A percentile compares a stretch with the other conserved stretches of the same genome.
Evolutionary conservation across 2,113 vertebrate species (phyloP).

Genomic region (Cervus canadensis): DNA sequence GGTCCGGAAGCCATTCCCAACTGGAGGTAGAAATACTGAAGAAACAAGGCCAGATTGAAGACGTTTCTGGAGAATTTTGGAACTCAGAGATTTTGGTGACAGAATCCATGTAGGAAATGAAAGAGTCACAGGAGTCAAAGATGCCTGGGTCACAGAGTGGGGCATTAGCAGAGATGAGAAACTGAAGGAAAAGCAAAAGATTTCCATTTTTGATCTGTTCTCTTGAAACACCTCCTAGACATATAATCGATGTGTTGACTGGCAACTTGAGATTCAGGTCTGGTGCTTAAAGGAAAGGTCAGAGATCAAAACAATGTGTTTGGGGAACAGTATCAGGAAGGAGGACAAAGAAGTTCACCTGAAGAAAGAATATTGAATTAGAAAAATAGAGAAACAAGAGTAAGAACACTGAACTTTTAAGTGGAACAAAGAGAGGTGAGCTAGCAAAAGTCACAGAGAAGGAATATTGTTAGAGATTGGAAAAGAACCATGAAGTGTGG

Average conservation of each 20-base stretch:
- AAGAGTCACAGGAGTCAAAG: neutral
- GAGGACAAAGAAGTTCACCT: neutral
- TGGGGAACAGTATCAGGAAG: neutral
- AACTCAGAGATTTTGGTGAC: neutral
- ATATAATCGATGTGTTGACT: neutral
- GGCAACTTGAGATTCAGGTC: neutral
- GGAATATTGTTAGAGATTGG: neutral
- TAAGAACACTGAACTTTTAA: neutral
- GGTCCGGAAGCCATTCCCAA: neutral
- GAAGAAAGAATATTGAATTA: neutral
- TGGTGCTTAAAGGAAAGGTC: neutral
- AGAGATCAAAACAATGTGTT: neutral
- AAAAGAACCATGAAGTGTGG: neutral
- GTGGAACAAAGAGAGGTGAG: neutral
- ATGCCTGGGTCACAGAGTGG: neutral
- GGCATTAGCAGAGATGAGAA: neutral
- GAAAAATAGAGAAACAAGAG: neutral
- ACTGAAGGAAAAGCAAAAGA: neutral
- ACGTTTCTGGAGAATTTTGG: neutral
- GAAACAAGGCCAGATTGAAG: neutral
- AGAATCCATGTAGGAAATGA: neutral
- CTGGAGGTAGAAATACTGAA: neutral
- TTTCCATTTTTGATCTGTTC: neutral
- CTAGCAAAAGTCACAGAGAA: neutral
- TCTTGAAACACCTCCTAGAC: neutral